Conservation (phyloP, 2,888 invertebrate species). For the Arrhopalites spinosus region DNA sequence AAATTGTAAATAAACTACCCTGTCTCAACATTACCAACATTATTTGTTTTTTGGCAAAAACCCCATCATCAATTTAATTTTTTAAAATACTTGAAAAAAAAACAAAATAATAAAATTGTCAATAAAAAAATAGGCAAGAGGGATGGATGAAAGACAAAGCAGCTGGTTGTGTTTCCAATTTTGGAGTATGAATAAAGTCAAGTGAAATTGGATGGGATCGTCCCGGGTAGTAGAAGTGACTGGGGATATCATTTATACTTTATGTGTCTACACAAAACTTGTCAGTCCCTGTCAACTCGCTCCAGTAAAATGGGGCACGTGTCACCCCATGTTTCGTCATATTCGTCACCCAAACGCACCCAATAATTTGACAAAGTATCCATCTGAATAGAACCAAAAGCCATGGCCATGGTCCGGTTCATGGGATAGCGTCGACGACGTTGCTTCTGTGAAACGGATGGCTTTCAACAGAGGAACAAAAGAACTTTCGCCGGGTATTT, state of each 20-base stretch:
- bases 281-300: conserved; percentile 3
- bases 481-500: conserved; percentile 7
- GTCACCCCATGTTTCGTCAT: conserved; percentile 13
- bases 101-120: neutral
- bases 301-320: conserved; percentile 14
- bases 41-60: too few species aligned
- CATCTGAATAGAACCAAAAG: neutral
- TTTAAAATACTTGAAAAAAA: neutral
- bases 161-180: neutral
- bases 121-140: neutral
- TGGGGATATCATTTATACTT: neutral
- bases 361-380: conserved; percentile 31
- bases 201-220: neutral
- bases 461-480: conserved; percentile 9
- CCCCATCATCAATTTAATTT: neutral
- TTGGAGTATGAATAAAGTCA: neutral
- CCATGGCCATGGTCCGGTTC: neutral
- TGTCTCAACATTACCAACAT: too few species aligned
- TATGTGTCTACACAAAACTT: conserved; percentile 11
- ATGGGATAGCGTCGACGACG: neutral
- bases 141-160: neutral
- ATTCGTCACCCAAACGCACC: conserved; percentile 22
- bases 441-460: neutral
- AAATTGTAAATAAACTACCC: too few species aligned
- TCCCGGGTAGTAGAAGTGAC: too few species aligned